These are phyloP conservation scores for Pogonophryne albipinna DNA, from an alignment of 2,797 vertebrate species.

Conservation along the genomic window DNA sequence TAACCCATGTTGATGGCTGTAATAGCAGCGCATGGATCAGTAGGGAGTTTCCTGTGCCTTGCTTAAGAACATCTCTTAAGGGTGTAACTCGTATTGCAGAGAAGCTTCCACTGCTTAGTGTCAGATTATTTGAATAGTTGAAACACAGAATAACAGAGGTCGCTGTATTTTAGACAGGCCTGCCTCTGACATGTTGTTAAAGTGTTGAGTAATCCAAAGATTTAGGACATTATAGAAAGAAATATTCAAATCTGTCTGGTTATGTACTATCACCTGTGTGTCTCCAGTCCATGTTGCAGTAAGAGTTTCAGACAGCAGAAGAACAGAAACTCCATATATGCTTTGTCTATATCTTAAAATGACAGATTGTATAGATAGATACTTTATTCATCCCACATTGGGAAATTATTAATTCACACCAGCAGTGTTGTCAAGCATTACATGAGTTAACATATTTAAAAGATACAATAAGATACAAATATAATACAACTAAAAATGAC, in stretches of 20 bases:
- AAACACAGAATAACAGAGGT: background rate
- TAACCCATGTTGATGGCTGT: background rate
- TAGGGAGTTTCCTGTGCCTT: background rate
- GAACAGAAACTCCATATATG: background rate
- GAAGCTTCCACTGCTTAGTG: background rate
- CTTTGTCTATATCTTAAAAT: background rate
- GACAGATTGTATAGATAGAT: too few relatives aligned
- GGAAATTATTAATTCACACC: too few relatives aligned
- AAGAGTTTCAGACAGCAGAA: constrained; percentile 1
- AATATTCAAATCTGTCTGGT: background rate
- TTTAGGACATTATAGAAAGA: background rate
- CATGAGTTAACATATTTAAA: too few relatives aligned
- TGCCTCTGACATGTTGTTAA: background rate
- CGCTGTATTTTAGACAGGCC: background rate
- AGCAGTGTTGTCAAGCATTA: too few relatives aligned
- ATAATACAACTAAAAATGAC: too few relatives aligned
- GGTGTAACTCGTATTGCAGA: background rate
- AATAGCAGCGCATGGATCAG: background rate
- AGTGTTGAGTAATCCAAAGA: constrained; percentile 13
- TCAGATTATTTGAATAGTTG: background rate
- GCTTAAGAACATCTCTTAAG: background rate
- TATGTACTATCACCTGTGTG: background rate
- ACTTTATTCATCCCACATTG: too few relatives aligned
- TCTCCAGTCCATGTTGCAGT: background rate
- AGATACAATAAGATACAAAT: too few relatives aligned